Conservation (phyloP, 1,140 invertebrate genomes). For the Hycleus phaleratus region DNA sequence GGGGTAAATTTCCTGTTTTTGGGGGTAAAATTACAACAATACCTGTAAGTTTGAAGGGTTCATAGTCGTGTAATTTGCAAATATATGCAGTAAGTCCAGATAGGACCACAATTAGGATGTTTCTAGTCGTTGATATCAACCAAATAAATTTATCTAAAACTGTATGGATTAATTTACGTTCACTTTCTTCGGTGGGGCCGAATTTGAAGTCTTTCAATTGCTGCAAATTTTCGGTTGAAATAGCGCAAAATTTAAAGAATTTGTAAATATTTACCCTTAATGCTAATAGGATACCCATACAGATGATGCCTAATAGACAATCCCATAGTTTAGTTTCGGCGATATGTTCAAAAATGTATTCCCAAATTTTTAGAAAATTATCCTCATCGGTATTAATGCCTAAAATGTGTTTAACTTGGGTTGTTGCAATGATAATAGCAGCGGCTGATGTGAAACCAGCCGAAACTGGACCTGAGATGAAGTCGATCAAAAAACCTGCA, state of each 20-base stretch:
- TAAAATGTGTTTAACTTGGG: constrained; percentile 75
- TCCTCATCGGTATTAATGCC: constrained; percentile 58
- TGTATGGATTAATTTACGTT: constrained; percentile 41
- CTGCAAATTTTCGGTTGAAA: constrained; percentile 41
- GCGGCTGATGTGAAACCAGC: constrained; percentile 85
- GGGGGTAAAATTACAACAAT: too few species aligned
- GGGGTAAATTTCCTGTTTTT: too few species aligned
- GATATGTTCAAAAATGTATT: constrained; percentile 57
- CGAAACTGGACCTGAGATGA: constrained; percentile 86
- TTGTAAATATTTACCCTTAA: constrained; percentile 48
- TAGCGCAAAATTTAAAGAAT: neutral
- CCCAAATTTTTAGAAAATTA: constrained; percentile 58
- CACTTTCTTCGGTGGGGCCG: constrained; percentile 41
- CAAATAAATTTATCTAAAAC: constrained; percentile 51
- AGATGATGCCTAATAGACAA: constrained; percentile 54
- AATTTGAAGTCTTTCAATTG: constrained; percentile 63
- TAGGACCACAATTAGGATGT: constrained; percentile 68
- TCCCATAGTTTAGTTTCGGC: constrained; percentile 60
- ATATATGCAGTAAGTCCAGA: constrained; percentile 58
- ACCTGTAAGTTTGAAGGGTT: constrained; percentile 59
- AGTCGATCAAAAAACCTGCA: constrained; percentile 82
- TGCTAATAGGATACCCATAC: constrained; percentile 58
- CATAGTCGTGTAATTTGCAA: constrained; percentile 51
- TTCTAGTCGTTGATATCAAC: constrained; percentile 68
- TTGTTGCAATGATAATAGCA: constrained; percentile 79